These are phyloP conservation scores for Thymallus thymallus DNA, from an alignment of 2,113 vertebrate species.

Conservation along the genomic window DNA sequence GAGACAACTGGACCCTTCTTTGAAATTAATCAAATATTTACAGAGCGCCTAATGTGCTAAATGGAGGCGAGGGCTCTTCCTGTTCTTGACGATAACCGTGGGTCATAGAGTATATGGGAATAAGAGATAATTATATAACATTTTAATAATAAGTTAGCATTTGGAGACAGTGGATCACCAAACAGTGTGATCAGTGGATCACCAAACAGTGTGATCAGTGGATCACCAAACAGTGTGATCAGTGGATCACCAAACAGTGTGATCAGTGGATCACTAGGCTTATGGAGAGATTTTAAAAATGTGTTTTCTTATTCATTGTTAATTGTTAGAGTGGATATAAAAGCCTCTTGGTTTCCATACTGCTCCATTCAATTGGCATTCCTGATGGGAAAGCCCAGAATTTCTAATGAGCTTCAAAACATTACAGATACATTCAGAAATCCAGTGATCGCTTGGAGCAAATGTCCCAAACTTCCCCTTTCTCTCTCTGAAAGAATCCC, in stretches of 20 bases:
- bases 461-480: conserved; percentile 25
- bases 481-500: conserved; percentile 33
- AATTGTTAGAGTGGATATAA: conserved; percentile 67
- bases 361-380: conserved; percentile 67
- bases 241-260: neutral
- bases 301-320: conserved; percentile 64
- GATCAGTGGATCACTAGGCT: neutral
- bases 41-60: conserved; percentile 49
- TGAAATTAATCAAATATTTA: conserved; percentile 70
- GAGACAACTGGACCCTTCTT: conserved; percentile 48
- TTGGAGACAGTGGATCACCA: neutral
- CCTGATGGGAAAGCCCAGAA: conserved; percentile 70
- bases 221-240: no score
- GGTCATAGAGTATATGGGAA: conserved; percentile 25
- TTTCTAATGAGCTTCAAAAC: conserved; percentile 70
- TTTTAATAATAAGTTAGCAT: no score
- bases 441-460: conserved; percentile 56
- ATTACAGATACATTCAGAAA: conserved; percentile 69
- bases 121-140: neutral
- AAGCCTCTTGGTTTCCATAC: conserved; percentile 59
- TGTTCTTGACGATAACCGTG: conserved; percentile 18
- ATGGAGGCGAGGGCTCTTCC: conserved; percentile 37
- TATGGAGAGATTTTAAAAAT: conserved; percentile 36
- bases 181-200: neutral
- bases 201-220: no score